Evolutionary conservation across 2,797 vertebrate species (phyloP).

Genomic region (Petrocephalus schoutedeni): DNA sequence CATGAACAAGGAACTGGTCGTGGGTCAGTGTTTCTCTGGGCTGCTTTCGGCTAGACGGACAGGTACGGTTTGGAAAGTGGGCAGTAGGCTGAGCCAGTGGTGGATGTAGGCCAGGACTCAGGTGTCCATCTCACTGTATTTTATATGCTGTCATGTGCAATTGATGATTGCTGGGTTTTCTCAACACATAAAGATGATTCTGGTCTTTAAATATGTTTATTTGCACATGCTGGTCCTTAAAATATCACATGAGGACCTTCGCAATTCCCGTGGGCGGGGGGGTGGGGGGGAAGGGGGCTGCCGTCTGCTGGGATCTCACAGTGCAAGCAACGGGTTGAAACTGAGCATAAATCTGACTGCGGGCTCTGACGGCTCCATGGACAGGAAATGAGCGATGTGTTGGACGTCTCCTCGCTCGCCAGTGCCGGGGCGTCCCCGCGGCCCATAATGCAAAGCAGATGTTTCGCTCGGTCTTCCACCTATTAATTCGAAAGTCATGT

Average conservation of each 20-base stretch:
- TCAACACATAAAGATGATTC: not conserved
- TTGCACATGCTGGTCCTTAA: not conserved
- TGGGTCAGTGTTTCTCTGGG: not conserved
- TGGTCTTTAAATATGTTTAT: not conserved
- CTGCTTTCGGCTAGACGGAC: not conserved
- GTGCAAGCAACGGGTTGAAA: conserved; percentile 13
- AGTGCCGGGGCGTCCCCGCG: conserved; percentile 34
- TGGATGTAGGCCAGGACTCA: not conserved
- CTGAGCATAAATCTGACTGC: not conserved
- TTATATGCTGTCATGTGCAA: not conserved
- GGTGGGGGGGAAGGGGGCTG: not conserved
- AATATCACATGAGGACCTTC: not conserved
- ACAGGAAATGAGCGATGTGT: conserved; percentile 39
- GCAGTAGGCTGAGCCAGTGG: not conserved
- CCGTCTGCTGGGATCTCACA: not conserved
- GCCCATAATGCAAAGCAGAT: conserved; percentile 47
- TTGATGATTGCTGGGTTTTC: not conserved
- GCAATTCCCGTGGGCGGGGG: not conserved
- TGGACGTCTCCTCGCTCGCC: conserved; percentile 8
- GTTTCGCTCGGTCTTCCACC: conserved; percentile 41
- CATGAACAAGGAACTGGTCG: not conserved
- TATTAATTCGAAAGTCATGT: conserved; percentile 39
- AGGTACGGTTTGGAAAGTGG: not conserved
- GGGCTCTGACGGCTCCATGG: conserved; percentile 27
- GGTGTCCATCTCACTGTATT: not conserved